Evolutionary conservation across 1,140 invertebrate genomes (phyloP).

Genomic region (Microplitis mediator): DNA sequence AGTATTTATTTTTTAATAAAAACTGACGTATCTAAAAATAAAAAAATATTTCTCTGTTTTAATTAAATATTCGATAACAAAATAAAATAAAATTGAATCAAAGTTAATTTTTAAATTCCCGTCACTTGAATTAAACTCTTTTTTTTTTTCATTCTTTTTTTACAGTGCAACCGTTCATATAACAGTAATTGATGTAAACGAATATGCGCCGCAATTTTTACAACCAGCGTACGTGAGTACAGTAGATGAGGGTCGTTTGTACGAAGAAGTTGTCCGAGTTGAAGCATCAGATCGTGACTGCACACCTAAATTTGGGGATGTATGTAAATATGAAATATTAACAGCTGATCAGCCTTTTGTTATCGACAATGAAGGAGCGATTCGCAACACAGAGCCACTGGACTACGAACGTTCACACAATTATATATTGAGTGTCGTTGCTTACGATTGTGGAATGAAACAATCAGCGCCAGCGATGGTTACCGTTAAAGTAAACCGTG

Average conservation of each 20-base stretch:
- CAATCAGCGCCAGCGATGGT: constrained; percentile 88
- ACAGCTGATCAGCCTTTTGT: constrained; percentile 88
- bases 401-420: constrained; percentile 92
- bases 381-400: constrained; percentile 89
- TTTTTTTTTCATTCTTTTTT: constrained; percentile 32
- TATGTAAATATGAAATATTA: constrained; percentile 95
- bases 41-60: too few species aligned
- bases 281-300: constrained; percentile 91
- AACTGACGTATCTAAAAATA: too few species aligned
- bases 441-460: constrained; percentile 94
- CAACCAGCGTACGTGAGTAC: constrained; percentile 88
- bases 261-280: constrained; percentile 87
- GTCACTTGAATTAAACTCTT: too few species aligned
- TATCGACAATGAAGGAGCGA: constrained; percentile 89
- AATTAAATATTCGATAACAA: too few species aligned
- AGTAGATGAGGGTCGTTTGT: constrained; percentile 89
- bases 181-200: constrained; percentile 94
- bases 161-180: constrained; percentile 90
- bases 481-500: constrained; percentile 84
- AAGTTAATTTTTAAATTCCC: too few species aligned
- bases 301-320: constrained; percentile 88
- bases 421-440: constrained; percentile 95
- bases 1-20: too few species aligned
- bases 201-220: constrained; percentile 87
- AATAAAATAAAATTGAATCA: background rate